Conservation (phyloP, 2,888 invertebrate species). For the Macroteleia sp. region DNA sequence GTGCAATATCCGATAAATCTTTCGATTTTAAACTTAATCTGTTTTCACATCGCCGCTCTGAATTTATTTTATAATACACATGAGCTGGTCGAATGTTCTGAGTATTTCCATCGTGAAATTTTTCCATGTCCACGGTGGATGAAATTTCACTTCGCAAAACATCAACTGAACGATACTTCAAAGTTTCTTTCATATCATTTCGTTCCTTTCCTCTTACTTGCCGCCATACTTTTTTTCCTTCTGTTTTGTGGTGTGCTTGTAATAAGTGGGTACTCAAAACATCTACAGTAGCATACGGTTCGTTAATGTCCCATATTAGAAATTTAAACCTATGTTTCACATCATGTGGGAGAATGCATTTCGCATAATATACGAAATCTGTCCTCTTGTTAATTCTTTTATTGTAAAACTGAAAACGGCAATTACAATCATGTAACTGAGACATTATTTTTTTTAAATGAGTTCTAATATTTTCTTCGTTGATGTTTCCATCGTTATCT, state of each 20-base stretch:
- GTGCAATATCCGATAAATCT: slow-evolving; percentile 56
- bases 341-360: background rate
- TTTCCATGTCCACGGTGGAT: slow-evolving; percentile 2
- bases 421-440: background rate
- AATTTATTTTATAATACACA: slow-evolving; percentile 34
- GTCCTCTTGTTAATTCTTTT: background rate
- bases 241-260: background rate
- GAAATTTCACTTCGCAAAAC: background rate
- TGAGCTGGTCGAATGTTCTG: background rate
- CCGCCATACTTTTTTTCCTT: background rate
- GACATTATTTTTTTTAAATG: slow-evolving; percentile 1
- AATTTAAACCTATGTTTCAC: slow-evolving; percentile 15
- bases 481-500: slow-evolving; percentile 9
- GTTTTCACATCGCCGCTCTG: slow-evolving; percentile 12
- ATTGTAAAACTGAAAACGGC: slow-evolving; percentile 14
- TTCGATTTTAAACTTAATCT: slow-evolving; percentile 20
- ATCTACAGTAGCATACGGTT: background rate
- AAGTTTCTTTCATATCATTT: background rate
- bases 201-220: slow-evolving; percentile 25
- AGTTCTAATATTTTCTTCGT: background rate
- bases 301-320: background rate
- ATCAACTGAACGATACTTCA: background rate
- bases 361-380: background rate
- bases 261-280: slow-evolving; percentile 1
- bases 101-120: slow-evolving; percentile 30